Conservation (phyloP, 2,113 vertebrate genomes). For the Eptesicus fuscus region DNA sequence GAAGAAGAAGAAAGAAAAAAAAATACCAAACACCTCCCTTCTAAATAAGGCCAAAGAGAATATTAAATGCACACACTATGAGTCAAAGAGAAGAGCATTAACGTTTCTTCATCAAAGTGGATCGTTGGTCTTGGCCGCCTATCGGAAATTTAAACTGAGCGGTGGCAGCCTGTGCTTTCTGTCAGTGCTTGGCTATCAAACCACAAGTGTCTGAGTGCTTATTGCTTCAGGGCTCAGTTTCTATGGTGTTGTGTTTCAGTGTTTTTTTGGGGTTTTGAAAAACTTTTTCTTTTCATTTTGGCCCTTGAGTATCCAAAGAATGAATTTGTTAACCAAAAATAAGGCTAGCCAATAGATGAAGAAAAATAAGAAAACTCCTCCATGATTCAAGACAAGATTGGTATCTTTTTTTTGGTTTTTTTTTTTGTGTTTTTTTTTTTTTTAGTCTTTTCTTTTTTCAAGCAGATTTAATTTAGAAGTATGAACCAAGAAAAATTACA, state of each 20-base stretch:
- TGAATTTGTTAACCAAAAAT: conserved; percentile 22
- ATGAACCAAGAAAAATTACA: conserved; percentile 36
- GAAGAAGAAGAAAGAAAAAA: not conserved
- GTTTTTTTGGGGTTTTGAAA: not conserved
- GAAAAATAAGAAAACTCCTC: conserved; percentile 23
- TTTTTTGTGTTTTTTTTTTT: too few relatives aligned
- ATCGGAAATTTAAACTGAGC: not conserved
- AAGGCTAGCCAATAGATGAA: not conserved
- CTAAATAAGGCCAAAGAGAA: conserved; percentile 3
- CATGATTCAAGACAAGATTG: not conserved
- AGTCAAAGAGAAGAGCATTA: conserved; percentile 28
- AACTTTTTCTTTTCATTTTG: not conserved
- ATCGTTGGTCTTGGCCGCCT: not conserved
- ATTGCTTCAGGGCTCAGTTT: not conserved
- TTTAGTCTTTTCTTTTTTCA: not conserved
- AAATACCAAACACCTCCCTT: not conserved
- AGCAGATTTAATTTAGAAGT: conserved; percentile 37
- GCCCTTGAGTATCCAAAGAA: not conserved
- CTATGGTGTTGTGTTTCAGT: conserved; percentile 41
- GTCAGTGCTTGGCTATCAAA: conserved; percentile 50
- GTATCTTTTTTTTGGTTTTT: not conserved
- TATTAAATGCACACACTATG: not conserved
- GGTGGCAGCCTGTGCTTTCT: not conserved
- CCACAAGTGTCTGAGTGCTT: conserved; percentile 58
- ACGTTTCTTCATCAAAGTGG: not conserved